These are phyloP conservation scores for Oithona nana DNA, from an alignment of 2,888 invertebrate genomes.

Conservation along the genomic window DNA sequence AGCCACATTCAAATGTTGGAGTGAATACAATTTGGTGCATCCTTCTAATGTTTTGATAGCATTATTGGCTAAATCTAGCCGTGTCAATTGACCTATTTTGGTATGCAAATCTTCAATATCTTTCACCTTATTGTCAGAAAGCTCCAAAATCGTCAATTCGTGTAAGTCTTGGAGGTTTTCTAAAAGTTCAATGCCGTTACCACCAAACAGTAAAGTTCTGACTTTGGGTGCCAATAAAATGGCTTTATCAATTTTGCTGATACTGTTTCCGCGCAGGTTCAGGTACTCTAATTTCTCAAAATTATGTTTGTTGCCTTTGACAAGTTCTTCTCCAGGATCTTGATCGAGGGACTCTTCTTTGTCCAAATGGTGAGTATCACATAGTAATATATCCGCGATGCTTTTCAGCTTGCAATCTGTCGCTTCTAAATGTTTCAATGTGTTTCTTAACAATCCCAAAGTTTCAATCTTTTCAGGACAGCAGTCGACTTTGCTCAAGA, in stretches of 20 bases:
- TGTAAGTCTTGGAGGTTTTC: constrained; percentile 56
- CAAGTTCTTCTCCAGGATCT: constrained; percentile 17
- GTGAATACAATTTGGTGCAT: constrained; percentile 61
- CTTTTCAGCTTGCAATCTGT: constrained; percentile 44
- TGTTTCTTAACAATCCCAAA: constrained; percentile 40
- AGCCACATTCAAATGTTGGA: constrained; percentile 65
- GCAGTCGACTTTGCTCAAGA: constrained; percentile 39
- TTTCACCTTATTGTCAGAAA: constrained; percentile 56
- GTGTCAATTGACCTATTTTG: constrained; percentile 69
- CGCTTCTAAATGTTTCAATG: constrained; percentile 42
- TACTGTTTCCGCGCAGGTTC: constrained; percentile 31
- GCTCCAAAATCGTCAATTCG: constrained; percentile 49
- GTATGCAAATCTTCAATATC: constrained; percentile 56
- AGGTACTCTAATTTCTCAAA: constrained; percentile 30
- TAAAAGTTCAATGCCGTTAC: constrained; percentile 54
- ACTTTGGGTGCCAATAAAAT: constrained; percentile 51
- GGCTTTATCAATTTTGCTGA: constrained; percentile 50
- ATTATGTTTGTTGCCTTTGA: constrained; percentile 24
- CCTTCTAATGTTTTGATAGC: constrained; percentile 48
- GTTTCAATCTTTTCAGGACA: constrained; percentile 47
- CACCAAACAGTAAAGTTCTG: constrained; percentile 48
- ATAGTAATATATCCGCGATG: constrained; percentile 58
- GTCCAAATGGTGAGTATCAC: constrained; percentile 39
- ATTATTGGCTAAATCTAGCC: constrained; percentile 66
- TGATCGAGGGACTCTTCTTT: neutral